Conservation (phyloP, 2,797 vertebrate genomes). For the Acomys russatus region DNA sequence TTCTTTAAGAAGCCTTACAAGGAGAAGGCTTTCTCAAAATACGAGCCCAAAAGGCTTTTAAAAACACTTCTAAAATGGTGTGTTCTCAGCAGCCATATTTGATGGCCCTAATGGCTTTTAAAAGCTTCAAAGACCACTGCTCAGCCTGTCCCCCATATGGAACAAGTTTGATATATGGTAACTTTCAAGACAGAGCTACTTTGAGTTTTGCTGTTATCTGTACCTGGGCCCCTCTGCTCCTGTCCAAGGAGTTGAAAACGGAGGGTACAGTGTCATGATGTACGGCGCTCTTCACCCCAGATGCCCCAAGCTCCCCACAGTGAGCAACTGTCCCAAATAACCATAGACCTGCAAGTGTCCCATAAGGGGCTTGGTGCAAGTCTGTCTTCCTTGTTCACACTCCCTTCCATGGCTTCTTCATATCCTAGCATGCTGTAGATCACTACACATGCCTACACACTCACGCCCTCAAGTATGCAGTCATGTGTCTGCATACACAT, state of each 20-base stretch:
- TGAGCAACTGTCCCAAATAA: conserved; percentile 18
- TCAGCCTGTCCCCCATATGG: conserved; percentile 64
- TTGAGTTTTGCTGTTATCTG: conserved; percentile 64
- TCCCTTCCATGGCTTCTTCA: background rate
- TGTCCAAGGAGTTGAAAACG: conserved; percentile 27
- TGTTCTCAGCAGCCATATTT: conserved; percentile 72
- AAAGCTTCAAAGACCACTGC: conserved; percentile 75
- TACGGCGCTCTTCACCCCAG: too few species aligned
- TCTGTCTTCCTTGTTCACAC: conserved; percentile 4
- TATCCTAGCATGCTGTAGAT: background rate
- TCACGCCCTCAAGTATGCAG: background rate
- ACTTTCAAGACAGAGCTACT: conserved; percentile 73
- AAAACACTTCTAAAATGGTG: conserved; percentile 71
- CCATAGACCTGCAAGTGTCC: background rate
- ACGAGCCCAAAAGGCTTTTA: conserved; percentile 74
- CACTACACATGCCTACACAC: background rate
- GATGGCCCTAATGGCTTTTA: conserved; percentile 74
- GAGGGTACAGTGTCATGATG: background rate
- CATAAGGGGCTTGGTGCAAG: background rate
- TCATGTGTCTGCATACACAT: background rate
- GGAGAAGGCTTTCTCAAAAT: conserved; percentile 78
- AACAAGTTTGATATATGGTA: conserved; percentile 63
- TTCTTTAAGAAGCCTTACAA: conserved; percentile 79
- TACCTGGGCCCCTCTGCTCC: conserved; percentile 50
- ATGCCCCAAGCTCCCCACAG: background rate